Evolutionary conservation across 2,888 invertebrate genomes (phyloP), one percentile per base, ranked within the genome.

Genomic region (Muschampia plurimacula): DNA sequence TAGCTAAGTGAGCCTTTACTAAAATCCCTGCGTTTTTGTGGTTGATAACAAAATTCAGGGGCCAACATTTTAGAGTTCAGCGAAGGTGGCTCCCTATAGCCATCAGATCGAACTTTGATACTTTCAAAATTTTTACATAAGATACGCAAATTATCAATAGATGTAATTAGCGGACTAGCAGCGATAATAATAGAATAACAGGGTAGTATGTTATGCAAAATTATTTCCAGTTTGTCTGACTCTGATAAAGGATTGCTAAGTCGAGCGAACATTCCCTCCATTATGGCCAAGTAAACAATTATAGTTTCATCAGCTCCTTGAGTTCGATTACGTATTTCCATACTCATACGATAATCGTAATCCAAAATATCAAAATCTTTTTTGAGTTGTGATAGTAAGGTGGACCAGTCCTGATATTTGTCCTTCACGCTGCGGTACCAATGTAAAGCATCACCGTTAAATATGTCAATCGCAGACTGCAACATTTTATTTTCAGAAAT

Each of bases 231-330:
- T 36, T 65, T 68, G 1, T 74, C 75, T 6, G 60, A 55, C 12
- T 76, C 73, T 0, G 65, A 9, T 1, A 73, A 10, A 1, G 62
- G 36, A 12, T 63, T 71, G 28, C n/a, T 15, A 10, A 76, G 44
- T 1, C 73, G 63, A 2, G 73, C 60, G 44, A 77, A 77, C 73
- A 77, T 68, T 4, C 75, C 74, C 0, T 46, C n/a, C 74, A 76
- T 72, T n/a, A 78, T 75, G 0, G 75, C 74, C 22, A 78, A 32
- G 65, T 77, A 76, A 65, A 76, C 69, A 32, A 75, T 74, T 5
- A 78, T 78, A 13, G 69, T 77, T 49, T 79, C 77, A 2, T 39
- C 2, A 3, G 74, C 70, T 2, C 74, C 77, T 44, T 77, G 78
- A 22, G 75, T 76, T 2, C 79, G 60, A 6, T 67, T 15, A 9